Evolutionary conservation across 2,113 vertebrate species (phyloP), one percentile per base, ranked within the genome.

Genomic region (Xyliphius kryptos): DNA sequence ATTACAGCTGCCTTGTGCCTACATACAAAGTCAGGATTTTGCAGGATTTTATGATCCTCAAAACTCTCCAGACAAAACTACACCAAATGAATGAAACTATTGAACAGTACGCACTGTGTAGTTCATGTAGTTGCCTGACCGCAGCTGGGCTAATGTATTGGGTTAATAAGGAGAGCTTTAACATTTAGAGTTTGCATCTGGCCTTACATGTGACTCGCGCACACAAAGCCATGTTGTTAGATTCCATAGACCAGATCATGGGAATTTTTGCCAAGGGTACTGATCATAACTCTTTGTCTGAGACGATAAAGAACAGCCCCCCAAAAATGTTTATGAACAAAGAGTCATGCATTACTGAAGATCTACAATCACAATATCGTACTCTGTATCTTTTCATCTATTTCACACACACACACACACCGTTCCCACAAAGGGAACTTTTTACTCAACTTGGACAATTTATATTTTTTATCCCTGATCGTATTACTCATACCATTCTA

Each of bases 211-310:
- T 16, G 54, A 51, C 13, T 12, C 5, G 36, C n/a, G n/a, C n/a
- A 66, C 60, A 86, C 84, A 86, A 87, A 87, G 86, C 81, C 81
- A 85, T 81, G 77, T 85, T 87, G 85, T 88, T 83, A 66, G 10
- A 81, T 68, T 37, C 74, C 51, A 52, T 66, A 56, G 63, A 77
- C 81, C 82, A 82, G 73, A 85, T 83, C 80, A 76, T 81, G 63
- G 37, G 55, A 71, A 75, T 80, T 74, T 77, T 74, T 83, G 85
- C 83, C 82, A 85, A 79, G 61, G 69, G 75, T 79, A 73, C 75
- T 54, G 61, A 74, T 76, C 76, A 61, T 77, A 50, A 84, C 83
- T 83, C 84, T 80, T 83, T 83, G 80, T 71, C 13, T 15, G 64
- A 54, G 46, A 76, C 73, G 76, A 49, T 77, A 80, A 79, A 77